Evolutionary conservation across 2,797 vertebrate genomes (phyloP).

Genomic region (Manis pentadactyla): DNA sequence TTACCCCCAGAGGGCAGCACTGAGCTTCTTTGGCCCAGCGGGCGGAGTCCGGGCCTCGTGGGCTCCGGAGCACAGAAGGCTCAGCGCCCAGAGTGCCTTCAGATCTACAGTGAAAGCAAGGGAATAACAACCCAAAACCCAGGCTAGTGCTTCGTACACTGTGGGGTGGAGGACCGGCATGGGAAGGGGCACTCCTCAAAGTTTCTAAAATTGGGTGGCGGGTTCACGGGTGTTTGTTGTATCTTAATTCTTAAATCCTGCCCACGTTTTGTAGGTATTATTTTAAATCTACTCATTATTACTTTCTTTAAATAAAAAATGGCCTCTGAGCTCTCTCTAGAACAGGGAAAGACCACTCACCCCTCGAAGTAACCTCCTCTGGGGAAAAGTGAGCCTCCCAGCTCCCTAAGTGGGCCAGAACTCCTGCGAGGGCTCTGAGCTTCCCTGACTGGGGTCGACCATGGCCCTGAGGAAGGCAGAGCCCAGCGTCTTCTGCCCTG

Average conservation of each 20-base stretch:
- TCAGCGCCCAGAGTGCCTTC: neutral
- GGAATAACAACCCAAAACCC: neutral
- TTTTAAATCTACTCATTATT: neutral
- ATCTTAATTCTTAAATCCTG: neutral
- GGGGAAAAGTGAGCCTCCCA: neutral
- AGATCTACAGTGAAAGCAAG: neutral
- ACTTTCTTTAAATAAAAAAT: neutral
- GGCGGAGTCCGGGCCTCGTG: neutral
- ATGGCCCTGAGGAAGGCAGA: neutral
- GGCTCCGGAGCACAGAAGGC: neutral
- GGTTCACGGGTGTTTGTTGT: neutral
- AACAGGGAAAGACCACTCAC: neutral
- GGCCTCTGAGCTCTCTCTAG: neutral
- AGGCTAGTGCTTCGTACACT: neutral
- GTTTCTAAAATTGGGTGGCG: neutral
- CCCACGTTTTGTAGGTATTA: neutral
- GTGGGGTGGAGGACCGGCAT: accelerated
- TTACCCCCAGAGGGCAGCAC: slow-evolving; percentile 76
- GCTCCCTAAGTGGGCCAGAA: neutral
- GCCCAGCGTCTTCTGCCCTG: too few species aligned
- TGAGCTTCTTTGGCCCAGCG: neutral
- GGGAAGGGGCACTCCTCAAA: neutral
- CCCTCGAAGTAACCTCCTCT: neutral
- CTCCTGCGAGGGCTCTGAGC: neutral
- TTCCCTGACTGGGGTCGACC: neutral